Evolutionary conservation across 2,888 invertebrate species (phyloP), one percentile per base, ranked within the genome.

Genomic region (Andrena trimmerana): DNA sequence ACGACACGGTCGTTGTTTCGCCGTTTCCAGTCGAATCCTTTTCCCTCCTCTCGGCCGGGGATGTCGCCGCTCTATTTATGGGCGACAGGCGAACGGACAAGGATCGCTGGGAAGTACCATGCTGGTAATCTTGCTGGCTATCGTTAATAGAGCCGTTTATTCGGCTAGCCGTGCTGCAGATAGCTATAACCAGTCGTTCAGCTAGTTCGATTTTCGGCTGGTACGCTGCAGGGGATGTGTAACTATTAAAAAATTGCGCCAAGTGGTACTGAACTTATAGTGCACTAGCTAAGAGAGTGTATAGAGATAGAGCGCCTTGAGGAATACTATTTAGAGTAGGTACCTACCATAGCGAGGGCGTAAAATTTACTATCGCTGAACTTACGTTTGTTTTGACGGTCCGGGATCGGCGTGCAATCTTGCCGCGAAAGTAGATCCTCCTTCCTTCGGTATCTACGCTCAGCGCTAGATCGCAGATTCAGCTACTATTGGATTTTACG

Each of bases 1-100:
- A 84, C 81, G 84, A 81, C 83, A 71, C 72, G 80, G 33, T 84
- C 84, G 81, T 89, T 84, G 84, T 86, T 83, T 82, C 74, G 60
- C 48, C 78, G 72, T 81, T 85, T 24, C 48, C 62, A 42, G 70
- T 66, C 59, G 42, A 71, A 74, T 74, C 63, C 84, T 74, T 78
- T 62, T 77, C 81, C 66, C 63, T 42, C 71, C 72, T 70, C 73
- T 75, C 79, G 2, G 13, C 10, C 69, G 20, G 31, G 65, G 36
- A 65, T 62, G 63, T 36, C 68, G 0, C 76, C 74, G 75, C 69
- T 73, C 67, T 88, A 86, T 87, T 88, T 88, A 88, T 67, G 69
- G 63, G 42, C 50, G 13, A 20, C 42, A 60, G 62, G 52, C 74
- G 65, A 57, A 48, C 24, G 48, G 68, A 66, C 75, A 78, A 81